Evolutionary conservation across 1,140 invertebrate genomes (phyloP).

Genomic region (Globodera ellingtonae): DNA sequence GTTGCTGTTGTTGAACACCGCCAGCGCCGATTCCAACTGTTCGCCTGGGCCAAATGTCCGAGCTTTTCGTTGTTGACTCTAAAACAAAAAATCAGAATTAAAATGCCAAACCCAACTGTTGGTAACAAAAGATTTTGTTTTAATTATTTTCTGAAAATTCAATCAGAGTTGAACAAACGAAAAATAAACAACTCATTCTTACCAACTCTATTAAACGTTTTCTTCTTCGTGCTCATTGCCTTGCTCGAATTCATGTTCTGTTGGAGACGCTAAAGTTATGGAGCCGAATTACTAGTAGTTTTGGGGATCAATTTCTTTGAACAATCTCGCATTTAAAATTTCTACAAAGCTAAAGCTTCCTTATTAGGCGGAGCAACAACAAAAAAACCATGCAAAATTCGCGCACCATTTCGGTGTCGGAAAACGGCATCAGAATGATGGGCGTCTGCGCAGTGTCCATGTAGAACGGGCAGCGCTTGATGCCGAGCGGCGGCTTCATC

Average conservation of each 20-base stretch:
- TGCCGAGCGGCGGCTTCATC: conserved; percentile 42
- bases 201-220: neutral
- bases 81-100: neutral
- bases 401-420: conserved; percentile 43
- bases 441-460: conserved; percentile 40
- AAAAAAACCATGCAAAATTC: neutral
- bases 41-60: neutral
- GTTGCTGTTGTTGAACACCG: neutral
- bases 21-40: neutral
- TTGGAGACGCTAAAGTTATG: conserved; percentile 47
- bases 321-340: too few species aligned
- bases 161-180: neutral
- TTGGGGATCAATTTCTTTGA: neutral
- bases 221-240: conserved; percentile 38
- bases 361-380: neutral
- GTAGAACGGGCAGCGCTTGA: conserved; percentile 49
- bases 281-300: neutral
- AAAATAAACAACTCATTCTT: neutral
- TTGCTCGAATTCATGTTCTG: conserved; percentile 55
- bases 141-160: too few species aligned
- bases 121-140: too few species aligned
- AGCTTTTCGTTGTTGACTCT: neutral
- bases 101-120: too few species aligned
- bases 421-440: conserved; percentile 48
- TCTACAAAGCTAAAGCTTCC: too few species aligned